phyloP scores from a whole-genome alignment of 2,888 invertebrate genomes.

The Peribatodes rhomboidaria region DNA sequence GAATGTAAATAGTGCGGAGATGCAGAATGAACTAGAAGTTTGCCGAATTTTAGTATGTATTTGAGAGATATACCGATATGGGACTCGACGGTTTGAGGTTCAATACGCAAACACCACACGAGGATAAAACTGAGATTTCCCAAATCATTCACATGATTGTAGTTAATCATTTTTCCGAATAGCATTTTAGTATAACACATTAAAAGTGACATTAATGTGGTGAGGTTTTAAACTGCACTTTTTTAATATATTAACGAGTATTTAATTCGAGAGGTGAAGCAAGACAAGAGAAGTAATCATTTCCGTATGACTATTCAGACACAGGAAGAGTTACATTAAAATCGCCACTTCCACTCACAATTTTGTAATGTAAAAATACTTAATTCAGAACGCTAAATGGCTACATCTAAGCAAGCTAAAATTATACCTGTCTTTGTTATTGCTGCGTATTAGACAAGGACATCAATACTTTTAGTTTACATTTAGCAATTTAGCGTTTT shows the following conservation, averaged over 20 bases:
- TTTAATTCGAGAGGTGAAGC: slow-evolving; percentile 40
- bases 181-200: no score
- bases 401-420: no score
- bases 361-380: not conserved
- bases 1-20: no score
- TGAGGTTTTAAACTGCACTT: slow-evolving; percentile 9
- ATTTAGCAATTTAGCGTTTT: no score
- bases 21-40: not conserved
- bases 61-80: not conserved
- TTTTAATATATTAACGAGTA: slow-evolving; percentile 17
- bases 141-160: slow-evolving; percentile 17
- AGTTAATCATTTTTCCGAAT: no score
- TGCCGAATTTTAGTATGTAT: not conserved
- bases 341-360: slow-evolving; percentile 26
- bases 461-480: no score
- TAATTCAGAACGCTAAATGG: no score
- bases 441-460: no score
- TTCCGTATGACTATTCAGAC: slow-evolving; percentile 28
- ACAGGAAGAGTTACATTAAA: slow-evolving; percentile 24
- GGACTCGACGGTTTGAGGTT: not conserved
- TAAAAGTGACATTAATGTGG: no score
- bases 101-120: not conserved
- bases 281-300: slow-evolving; percentile 25
- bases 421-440: no score
- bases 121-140: not conserved